Evolutionary conservation across 2,797 vertebrate genomes (phyloP).

Genomic region (Xyrichtys novacula): DNA sequence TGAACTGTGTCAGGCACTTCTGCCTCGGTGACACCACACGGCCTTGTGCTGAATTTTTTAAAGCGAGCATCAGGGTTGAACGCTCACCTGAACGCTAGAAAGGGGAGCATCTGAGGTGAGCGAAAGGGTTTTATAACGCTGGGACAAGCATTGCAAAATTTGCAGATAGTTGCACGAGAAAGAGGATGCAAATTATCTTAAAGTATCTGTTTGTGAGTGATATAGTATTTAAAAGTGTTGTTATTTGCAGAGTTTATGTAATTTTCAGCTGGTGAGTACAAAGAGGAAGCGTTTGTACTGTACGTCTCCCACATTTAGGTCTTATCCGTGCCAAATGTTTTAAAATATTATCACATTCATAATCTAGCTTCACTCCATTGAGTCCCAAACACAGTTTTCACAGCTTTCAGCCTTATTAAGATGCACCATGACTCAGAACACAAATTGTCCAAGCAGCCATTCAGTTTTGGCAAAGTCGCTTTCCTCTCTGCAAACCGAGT

Average conservation of each 20-base stretch:
- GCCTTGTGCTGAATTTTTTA: not conserved
- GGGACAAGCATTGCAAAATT: too few species aligned
- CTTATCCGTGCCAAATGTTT: not conserved
- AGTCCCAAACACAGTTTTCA: constrained; percentile 4
- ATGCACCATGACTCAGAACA: constrained; percentile 45
- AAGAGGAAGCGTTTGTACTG: not conserved
- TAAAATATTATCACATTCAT: not conserved
- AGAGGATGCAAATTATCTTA: too few species aligned
- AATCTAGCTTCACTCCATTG: not conserved
- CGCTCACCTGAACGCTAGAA: too few species aligned
- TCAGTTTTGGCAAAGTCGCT: constrained; percentile 21
- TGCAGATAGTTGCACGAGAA: too few species aligned
- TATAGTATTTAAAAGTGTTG: too few species aligned
- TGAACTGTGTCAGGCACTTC: not conserved
- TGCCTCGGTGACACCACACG: not conserved
- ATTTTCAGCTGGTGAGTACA: too few species aligned
- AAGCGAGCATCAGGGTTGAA: not conserved
- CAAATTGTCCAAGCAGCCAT: constrained; percentile 7
- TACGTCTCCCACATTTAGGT: not conserved
- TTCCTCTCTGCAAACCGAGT: constrained; percentile 24
- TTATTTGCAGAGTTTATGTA: too few species aligned
- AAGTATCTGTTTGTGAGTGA: too few species aligned
- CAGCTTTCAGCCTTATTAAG: constrained; percentile 31
- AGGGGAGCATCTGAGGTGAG: too few species aligned
- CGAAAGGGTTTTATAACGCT: too few species aligned